phyloP scores from a whole-genome alignment of 1,140 invertebrate genomes.

The Holotrichia oblita region DNA sequence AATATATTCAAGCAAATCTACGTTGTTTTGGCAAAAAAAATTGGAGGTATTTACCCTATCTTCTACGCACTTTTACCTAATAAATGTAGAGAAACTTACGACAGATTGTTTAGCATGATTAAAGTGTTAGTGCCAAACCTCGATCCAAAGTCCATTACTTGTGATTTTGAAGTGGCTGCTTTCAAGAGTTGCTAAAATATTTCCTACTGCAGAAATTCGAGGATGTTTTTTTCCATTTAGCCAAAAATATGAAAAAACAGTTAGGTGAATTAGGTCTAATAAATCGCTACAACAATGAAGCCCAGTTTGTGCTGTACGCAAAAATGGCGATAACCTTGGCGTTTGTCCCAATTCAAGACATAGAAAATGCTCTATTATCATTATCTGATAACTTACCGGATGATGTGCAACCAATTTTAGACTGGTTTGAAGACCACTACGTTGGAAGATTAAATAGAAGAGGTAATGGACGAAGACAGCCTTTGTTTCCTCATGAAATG shows the following conservation, averaged over 20 bases:
- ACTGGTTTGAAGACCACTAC: slow-evolving; percentile 42
- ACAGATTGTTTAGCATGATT: too few species aligned
- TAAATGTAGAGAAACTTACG: too few species aligned
- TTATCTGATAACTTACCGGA: slow-evolving; percentile 3
- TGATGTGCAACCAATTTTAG: slow-evolving; percentile 35
- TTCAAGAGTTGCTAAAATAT: neutral
- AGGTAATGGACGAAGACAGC: slow-evolving; percentile 29
- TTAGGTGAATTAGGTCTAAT: neutral
- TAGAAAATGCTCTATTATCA: neutral
- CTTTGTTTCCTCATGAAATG: slow-evolving; percentile 24
- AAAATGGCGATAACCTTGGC: slow-evolving; percentile 36
- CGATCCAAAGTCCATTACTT: slow-evolving; percentile 12
- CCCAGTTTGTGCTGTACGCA: slow-evolving; percentile 26
- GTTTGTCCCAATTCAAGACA: slow-evolving; percentile 37
- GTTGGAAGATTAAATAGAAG: slow-evolving; percentile 40
- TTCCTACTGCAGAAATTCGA: slow-evolving; percentile 35
- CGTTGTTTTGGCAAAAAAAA: slow-evolving; percentile 33
- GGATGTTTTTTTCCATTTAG: slow-evolving; percentile 43
- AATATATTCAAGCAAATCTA: slow-evolving; percentile 34
- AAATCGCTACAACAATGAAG: slow-evolving; percentile 28
- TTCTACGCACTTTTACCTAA: too few species aligned
- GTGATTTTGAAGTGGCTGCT: slow-evolving; percentile 39
- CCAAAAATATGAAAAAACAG: slow-evolving; percentile 39
- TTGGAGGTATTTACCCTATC: too few species aligned
- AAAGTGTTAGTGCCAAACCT: slow-evolving; percentile 27